A percentile compares a stretch with the other conserved stretches of the same genome.
phyloP scores from a whole-genome alignment of 2,888 invertebrate genomes.

The Pachycephus smyrnensis region DNA sequence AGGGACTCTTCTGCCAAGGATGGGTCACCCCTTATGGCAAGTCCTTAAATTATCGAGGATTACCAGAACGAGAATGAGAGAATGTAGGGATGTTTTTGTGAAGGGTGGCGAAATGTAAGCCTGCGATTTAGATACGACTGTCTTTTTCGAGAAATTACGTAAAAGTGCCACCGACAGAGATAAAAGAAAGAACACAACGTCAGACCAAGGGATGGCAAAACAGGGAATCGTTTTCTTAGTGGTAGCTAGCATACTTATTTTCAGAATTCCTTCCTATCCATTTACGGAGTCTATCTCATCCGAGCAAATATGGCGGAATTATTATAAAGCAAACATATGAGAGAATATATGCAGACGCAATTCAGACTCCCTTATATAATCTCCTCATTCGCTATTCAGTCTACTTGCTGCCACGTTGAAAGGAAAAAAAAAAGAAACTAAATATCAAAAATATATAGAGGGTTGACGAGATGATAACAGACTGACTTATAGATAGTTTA shows the following conservation, averaged over 20 bases:
- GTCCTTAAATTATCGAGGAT: conserved; percentile 15
- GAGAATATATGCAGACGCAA: background rate
- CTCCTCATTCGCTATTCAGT: background rate
- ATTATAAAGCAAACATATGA: background rate
- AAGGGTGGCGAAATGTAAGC: background rate
- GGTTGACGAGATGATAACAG: background rate
- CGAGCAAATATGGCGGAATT: background rate
- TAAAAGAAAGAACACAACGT: background rate
- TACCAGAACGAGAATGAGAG: background rate
- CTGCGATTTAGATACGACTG: background rate
- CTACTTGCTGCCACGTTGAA: background rate
- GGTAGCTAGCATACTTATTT: background rate
- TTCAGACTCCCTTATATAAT: background rate
- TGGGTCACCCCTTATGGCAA: background rate
- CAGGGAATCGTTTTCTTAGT: background rate
- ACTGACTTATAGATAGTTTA: background rate
- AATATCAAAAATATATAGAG: background rate
- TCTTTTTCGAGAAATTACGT: background rate
- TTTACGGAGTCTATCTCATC: background rate
- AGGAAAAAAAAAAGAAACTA: background rate
- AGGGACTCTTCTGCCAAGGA: background rate
- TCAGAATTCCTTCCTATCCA: background rate
- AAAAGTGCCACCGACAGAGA: background rate
- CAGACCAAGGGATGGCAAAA: background rate
- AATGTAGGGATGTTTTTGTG: background rate